phyloP scores from a whole-genome alignment of 2,113 vertebrate species.

The Apteryx mantelli region DNA sequence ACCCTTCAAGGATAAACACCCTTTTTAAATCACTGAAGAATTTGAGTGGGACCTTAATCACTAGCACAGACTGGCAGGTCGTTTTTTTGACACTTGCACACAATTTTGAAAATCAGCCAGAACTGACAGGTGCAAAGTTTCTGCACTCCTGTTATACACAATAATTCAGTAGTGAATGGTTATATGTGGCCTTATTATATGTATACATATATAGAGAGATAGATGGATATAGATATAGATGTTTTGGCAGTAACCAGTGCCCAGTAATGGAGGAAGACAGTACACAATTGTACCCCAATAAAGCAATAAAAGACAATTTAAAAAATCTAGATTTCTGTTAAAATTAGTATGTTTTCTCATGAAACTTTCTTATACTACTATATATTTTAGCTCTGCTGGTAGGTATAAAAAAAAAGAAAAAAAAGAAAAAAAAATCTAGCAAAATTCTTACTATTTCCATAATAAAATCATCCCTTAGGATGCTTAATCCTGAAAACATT shows the following conservation, averaged over 20 bases:
- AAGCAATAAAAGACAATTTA: neutral
- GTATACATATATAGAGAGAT: too few relatives aligned
- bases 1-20: conserved; percentile 72
- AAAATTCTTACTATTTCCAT: neutral
- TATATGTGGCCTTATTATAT: conserved; percentile 1
- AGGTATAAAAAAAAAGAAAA: neutral
- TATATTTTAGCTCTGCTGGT: neutral
- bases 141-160: conserved; percentile 59
- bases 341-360: conserved; percentile 1
- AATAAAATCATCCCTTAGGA: neutral
- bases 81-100: conserved; percentile 73
- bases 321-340: neutral
- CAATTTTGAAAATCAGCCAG: conserved; percentile 74
- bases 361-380: neutral
- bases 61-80: conserved; percentile 72
- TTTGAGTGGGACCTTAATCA: conserved; percentile 68
- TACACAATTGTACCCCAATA: conserved; percentile 1
- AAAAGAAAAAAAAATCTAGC: neutral
- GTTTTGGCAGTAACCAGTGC: neutral
- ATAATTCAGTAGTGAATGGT: conserved; percentile 65
- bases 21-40: conserved; percentile 71
- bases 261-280: neutral
- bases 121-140: conserved; percentile 78
- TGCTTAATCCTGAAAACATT: neutral
- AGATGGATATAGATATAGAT: neutral